Percentiles rank a stretch among this genome's conserved stretches.
Evolutionary conservation across 2,888 invertebrate genomes (phyloP).

Genomic region (Kuschelorhynchus macadamiae): DNA sequence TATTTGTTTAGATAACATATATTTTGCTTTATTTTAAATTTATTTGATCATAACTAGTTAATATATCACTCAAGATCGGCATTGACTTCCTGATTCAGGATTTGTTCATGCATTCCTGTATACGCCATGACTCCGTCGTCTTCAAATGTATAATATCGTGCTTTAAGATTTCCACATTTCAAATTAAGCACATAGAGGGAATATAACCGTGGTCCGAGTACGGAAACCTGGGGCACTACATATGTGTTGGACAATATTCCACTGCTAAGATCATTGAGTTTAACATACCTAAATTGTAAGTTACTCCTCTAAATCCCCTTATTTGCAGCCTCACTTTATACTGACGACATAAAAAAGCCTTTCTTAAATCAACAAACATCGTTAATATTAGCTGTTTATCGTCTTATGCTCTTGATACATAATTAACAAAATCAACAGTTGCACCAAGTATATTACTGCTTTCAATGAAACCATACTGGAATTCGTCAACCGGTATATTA

Average conservation of each 20-base stretch:
- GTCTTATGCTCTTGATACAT: constrained; percentile 28
- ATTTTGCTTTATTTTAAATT: background rate
- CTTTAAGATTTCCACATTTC: background rate
- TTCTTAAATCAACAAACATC: constrained; percentile 33
- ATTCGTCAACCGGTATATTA: background rate
- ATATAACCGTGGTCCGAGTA: background rate
- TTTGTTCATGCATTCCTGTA: background rate
- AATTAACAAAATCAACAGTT: constrained; percentile 18
- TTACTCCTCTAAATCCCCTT: background rate
- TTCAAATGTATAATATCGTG: background rate
- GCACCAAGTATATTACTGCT: constrained; percentile 11
- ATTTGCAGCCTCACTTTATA: constrained; percentile 15
- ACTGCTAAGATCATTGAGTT: background rate
- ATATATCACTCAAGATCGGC: background rate
- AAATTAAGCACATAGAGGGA: constrained; percentile 3
- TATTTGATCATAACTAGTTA: background rate
- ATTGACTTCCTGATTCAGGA: background rate
- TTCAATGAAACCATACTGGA: constrained; percentile 33
- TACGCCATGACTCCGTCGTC: background rate
- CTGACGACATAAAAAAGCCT: constrained; percentile 40
- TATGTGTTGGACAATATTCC: background rate
- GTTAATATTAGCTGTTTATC: constrained; percentile 23
- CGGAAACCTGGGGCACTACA: background rate
- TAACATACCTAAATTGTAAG: background rate
- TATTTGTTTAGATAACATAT: background rate